phyloP scores from a whole-genome alignment of 1,140 invertebrate genomes.

The Latrodectus geometricus region DNA sequence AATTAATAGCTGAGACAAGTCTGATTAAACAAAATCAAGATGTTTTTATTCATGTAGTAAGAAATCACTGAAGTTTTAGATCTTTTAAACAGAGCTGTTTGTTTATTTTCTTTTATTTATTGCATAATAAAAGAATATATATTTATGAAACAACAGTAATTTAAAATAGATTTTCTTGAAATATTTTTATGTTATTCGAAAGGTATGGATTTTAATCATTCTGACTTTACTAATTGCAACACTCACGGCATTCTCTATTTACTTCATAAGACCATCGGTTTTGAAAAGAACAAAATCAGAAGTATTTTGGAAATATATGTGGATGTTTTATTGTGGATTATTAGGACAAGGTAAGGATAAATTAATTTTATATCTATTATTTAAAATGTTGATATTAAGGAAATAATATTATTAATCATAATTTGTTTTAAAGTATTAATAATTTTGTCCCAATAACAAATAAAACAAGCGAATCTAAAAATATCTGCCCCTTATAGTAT shows the following conservation, averaged over 20 bases:
- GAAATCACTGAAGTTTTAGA: background rate
- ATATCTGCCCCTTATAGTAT: too few relatives aligned
- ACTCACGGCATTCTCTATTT: background rate
- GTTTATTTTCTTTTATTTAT: background rate
- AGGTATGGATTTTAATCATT: slow-evolving; percentile 25
- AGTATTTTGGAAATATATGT: slow-evolving; percentile 18
- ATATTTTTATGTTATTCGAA: background rate
- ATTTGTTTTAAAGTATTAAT: background rate
- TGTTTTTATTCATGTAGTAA: too few relatives aligned
- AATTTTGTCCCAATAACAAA: background rate
- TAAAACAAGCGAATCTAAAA: background rate
- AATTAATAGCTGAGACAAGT: too few relatives aligned
- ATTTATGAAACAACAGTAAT: too few relatives aligned
- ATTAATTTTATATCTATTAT: background rate
- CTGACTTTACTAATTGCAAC: background rate
- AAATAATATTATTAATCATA: background rate
- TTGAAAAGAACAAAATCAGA: background rate
- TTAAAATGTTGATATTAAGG: background rate
- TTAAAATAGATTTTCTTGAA: background rate
- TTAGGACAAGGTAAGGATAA: slow-evolving; percentile 17
- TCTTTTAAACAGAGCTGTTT: background rate
- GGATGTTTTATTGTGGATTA: slow-evolving; percentile 8
- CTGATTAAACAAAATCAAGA: too few relatives aligned
- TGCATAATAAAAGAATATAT: background rate
- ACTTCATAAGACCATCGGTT: background rate